Evolutionary conservation across 2,888 invertebrate genomes (phyloP).

Genomic region (Archips xylosteana): DNA sequence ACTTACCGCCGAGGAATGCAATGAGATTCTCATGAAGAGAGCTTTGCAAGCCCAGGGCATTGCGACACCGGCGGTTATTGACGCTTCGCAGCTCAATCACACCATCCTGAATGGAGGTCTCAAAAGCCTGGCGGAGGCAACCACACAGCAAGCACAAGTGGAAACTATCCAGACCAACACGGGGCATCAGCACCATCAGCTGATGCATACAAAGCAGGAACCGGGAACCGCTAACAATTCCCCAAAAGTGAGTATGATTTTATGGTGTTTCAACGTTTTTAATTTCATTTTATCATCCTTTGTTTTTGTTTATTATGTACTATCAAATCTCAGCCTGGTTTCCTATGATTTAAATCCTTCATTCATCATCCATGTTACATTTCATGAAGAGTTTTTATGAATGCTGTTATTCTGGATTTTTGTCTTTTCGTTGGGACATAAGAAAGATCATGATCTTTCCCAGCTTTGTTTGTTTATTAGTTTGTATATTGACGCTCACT

Average conservation of each 20-base stretch:
- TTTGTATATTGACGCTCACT: neutral
- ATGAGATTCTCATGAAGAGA: conserved; percentile 91
- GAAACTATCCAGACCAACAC: conserved; percentile 71
- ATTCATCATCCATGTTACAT: neutral
- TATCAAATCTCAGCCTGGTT: neutral
- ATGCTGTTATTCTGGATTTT: neutral
- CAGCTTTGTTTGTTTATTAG: no score
- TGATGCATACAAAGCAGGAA: conserved; percentile 84
- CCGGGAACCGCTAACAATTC: conserved; percentile 86
- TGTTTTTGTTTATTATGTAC: neutral
- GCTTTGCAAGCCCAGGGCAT: conserved; percentile 88
- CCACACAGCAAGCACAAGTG: conserved; percentile 66
- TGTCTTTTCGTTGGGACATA: neutral
- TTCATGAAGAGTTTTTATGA: conserved; percentile 1
- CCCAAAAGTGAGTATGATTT: conserved; percentile 71
- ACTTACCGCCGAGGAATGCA: conserved; percentile 91
- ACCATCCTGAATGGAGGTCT: conserved; percentile 75
- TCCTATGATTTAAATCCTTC: neutral
- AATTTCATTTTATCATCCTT: neutral
- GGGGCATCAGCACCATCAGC: conserved; percentile 76
- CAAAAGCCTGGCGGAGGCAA: conserved; percentile 74
- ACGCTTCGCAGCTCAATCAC: conserved; percentile 79
- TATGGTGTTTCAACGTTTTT: neutral
- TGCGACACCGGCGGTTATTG: conserved; percentile 79
- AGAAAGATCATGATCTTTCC: neutral